Evolutionary conservation across 2,888 invertebrate species (phyloP), one percentile per base, ranked within the genome.

Genomic region (Dendrolimus pini): DNA sequence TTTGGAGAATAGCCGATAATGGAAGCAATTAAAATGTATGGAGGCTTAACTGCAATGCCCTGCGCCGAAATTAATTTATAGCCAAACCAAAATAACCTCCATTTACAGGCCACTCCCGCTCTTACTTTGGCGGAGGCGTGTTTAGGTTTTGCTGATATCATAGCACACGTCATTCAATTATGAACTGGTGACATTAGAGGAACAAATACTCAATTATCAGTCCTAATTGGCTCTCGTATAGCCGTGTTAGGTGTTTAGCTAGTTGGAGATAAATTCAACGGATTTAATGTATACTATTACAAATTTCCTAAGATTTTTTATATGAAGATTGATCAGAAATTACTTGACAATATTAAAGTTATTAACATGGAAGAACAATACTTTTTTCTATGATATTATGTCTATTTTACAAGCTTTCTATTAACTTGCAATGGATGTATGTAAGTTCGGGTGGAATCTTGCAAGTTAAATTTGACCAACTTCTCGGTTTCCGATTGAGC

Each of bases 1-100:
- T 85, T 83, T 82, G 77, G 77, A 78, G 83, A 86, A 84, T 78
- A 80, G 78, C 82, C 84, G 85, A 89, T 89, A 89, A 89, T 89
- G 85, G 85, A 83, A 81, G 82, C 89, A 89, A 89, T 89, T 89
- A 89, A 89, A 89, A 89, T 89, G 87, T 89, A 89, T 89, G 86
- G 85, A 82, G 85, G 88, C 87, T 88, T 89, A 87, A 88, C 88
- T 88, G 88, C 86, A 88, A 74, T 84, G 83, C 77, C 82, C 83
- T 83, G 86, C 80, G 79, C 78, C 81, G 77, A 88, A 89, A 89
- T 89, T 89, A 89, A 89, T 89, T 89, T 89, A 89, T 87, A 82
- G 86, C 78, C 82, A 69, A 72, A 74, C 75, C 79, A 78, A 86
- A 88, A 89, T 85, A 85, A 78, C 83, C 85, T 78, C 77, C 74